Evolutionary conservation across 2,113 vertebrate genomes (phyloP).

Genomic region (Eudyptes chrysolophus): DNA sequence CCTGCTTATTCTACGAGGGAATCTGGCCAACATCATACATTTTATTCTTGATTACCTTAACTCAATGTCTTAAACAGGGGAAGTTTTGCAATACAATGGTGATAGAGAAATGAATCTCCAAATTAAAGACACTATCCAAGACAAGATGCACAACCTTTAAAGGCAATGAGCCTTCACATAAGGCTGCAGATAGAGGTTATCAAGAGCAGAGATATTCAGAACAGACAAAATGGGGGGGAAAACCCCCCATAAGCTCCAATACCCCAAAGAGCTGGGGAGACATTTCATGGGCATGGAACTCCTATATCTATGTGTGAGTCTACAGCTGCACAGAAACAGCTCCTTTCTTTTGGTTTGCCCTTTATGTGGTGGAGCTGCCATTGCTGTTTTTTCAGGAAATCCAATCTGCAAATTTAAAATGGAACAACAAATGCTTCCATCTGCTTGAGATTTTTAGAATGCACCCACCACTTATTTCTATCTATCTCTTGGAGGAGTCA

Average conservation of each 20-base stretch:
- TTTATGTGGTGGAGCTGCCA: not conserved
- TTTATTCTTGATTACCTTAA: not conserved
- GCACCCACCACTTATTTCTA: not conserved
- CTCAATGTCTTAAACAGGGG: not conserved
- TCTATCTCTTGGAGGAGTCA: not conserved
- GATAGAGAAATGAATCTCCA: not conserved
- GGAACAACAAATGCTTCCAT: not conserved
- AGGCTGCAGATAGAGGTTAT: not conserved
- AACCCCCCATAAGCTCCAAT: fast-evolving
- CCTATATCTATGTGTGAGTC: fast-evolving
- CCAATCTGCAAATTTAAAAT: not conserved
- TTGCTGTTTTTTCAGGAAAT: not conserved
- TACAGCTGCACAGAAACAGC: not conserved
- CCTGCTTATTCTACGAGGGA: not conserved
- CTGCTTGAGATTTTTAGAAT: not conserved
- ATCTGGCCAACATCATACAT: not conserved
- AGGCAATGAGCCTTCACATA: not conserved
- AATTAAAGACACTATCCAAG: not conserved
- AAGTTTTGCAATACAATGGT: not conserved
- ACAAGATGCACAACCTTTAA: not conserved
- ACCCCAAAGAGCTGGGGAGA: not conserved
- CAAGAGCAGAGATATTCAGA: not conserved
- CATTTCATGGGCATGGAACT: not conserved
- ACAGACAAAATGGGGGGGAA: not conserved
- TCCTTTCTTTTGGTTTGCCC: not conserved